Conservation (phyloP, 2,797 vertebrate genomes). For the Pagetopsis macropterus region DNA sequence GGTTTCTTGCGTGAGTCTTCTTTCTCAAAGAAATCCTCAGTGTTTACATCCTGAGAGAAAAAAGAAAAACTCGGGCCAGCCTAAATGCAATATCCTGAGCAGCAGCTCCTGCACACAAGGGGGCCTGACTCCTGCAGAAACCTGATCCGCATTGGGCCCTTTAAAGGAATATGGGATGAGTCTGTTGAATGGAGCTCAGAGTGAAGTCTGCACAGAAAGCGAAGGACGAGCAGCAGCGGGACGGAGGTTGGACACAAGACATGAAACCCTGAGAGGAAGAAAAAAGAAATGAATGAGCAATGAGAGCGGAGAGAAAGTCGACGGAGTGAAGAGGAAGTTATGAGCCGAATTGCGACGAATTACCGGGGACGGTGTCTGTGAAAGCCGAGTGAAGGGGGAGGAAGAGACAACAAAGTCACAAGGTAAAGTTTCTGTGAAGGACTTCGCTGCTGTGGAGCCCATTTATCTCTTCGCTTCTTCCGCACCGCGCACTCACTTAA, state of each 20-base stretch:
- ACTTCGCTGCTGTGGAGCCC: conserved; percentile 3
- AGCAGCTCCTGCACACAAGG: conserved; percentile 61
- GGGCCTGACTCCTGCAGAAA: conserved; percentile 79
- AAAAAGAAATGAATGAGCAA: conserved; percentile 52
- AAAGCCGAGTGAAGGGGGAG: conserved; percentile 40
- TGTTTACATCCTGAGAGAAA: conserved; percentile 63
- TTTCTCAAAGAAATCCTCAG: conserved; percentile 26
- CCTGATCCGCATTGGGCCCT: conserved; percentile 79
- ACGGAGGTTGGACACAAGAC: not conserved
- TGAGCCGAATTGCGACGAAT: conserved; percentile 56
- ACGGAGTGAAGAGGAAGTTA: conserved; percentile 40
- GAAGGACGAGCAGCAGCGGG: conserved; percentile 32
- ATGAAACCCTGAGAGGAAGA: conserved; percentile 12
- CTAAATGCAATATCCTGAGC: conserved; percentile 78
- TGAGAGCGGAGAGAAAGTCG: conserved; percentile 19
- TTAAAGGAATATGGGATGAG: conserved; percentile 87
- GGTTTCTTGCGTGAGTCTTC: not conserved
- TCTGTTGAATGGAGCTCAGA: conserved; percentile 79
- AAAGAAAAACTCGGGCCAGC: conserved; percentile 41
- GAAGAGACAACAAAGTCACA: conserved; percentile 63
- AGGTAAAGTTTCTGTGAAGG: conserved; percentile 69
- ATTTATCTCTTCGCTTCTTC: not conserved
- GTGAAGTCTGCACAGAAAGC: conserved; percentile 50
- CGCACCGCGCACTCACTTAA: not conserved
- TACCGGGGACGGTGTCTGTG: conserved; percentile 65